phyloP scores from a whole-genome alignment of 1,140 invertebrate genomes.

The Diabrotica virgifera region DNA sequence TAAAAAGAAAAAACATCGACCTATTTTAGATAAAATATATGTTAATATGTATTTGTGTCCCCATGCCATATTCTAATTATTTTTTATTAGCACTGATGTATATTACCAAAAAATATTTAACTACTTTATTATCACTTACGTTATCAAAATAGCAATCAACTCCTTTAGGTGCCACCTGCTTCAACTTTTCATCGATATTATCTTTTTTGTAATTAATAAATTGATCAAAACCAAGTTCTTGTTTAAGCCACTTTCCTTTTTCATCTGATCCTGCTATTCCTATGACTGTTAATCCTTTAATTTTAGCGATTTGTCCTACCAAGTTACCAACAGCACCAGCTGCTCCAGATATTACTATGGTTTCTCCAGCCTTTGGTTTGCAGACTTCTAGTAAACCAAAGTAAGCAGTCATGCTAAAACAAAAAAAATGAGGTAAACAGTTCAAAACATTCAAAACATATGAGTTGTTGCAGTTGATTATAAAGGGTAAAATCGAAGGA shows the following conservation, averaged over 20 bases:
- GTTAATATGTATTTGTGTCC: too few relatives aligned
- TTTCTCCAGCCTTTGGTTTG: constrained; percentile 64
- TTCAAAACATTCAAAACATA: neutral
- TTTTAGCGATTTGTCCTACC: constrained; percentile 72
- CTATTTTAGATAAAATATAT: too few relatives aligned
- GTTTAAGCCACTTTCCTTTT: constrained; percentile 64
- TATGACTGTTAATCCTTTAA: constrained; percentile 65
- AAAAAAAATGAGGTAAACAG: neutral
- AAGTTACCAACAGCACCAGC: constrained; percentile 69
- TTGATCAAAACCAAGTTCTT: constrained; percentile 62
- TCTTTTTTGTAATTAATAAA: constrained; percentile 70
- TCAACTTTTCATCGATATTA: constrained; percentile 54
- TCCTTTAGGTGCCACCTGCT: constrained; percentile 61
- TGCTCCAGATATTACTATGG: constrained; percentile 64
- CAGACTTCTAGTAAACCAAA: constrained; percentile 69
- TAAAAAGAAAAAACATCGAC: too few relatives aligned
- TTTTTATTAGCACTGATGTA: too few relatives aligned
- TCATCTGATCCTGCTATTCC: constrained; percentile 68
- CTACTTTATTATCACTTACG: too few relatives aligned
- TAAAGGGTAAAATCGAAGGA: too few relatives aligned
- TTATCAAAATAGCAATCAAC: constrained; percentile 53
- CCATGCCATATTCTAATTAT: too few relatives aligned
- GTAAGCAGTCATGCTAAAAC: constrained; percentile 57
- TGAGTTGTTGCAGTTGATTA: too few relatives aligned
- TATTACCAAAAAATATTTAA: too few relatives aligned